phyloP scores from a whole-genome alignment of 2,888 invertebrate species.

The Hyposoter didymator region DNA sequence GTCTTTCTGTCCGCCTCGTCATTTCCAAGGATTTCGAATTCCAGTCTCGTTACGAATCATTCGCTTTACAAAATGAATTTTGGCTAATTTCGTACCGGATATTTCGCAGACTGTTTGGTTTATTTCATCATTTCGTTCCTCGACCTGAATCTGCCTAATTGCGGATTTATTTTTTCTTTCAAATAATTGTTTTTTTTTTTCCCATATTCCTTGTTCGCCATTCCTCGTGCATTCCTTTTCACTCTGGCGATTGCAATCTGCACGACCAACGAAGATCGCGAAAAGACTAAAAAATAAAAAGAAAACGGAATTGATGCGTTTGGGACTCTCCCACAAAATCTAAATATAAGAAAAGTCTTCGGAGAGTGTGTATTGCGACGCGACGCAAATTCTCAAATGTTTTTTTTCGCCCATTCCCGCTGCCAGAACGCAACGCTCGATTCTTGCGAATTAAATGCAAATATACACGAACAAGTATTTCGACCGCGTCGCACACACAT shows the following conservation, averaged over 20 bases:
- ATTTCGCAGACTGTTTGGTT: background rate
- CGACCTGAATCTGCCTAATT: background rate
- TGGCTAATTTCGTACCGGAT: background rate
- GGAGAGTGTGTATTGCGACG: background rate
- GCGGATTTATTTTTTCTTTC: background rate
- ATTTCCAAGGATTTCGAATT: slow-evolving; percentile 1
- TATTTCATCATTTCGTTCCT: background rate
- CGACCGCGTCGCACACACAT: slow-evolving; percentile 12
- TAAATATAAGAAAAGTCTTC: slow-evolving; percentile 60
- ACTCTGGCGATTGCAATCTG: background rate
- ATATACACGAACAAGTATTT: background rate
- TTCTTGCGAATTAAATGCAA: slow-evolving; percentile 4
- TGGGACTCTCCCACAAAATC: slow-evolving; percentile 24
- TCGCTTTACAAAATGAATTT: background rate
- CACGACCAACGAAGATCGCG: background rate
- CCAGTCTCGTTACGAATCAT: background rate
- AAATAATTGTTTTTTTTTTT: background rate
- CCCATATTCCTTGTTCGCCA: background rate
- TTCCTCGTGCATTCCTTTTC: background rate
- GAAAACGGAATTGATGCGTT: slow-evolving; percentile 23
- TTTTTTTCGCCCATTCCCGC: slow-evolving; percentile 32
- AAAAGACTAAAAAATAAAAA: background rate
- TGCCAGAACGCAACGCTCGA: slow-evolving; percentile 48
- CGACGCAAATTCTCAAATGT: slow-evolving; percentile 46
- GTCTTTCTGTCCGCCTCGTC: background rate